Base-by-base conservation (phyloP, 1,140 invertebrate genomes). In the Magallana angulata region DNA sequence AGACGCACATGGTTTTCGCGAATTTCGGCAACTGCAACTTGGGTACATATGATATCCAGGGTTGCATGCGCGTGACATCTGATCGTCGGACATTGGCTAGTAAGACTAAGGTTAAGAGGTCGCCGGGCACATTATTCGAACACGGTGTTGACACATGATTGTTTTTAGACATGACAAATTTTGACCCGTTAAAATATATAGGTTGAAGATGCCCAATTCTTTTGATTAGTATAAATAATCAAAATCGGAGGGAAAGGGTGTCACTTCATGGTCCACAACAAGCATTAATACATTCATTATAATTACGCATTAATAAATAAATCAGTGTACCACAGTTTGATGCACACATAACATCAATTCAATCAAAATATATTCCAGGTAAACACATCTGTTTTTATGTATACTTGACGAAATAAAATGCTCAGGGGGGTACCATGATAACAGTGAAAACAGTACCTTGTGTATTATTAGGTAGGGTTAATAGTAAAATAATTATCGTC, bases 301-400 rank as follows among this genome's bases (percentile, higher is more conserved):
- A 64, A 64, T 64, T 64, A 64, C 60, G 60, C 60, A 64, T 64
- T 64, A 64, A n/a, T 64, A 18, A 64, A n/a, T 64, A 64, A 64
- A 64, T 64, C 60, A 64, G 16, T 64, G 60, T 64, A 18, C 60
- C 60, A 7, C 12, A 64, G 60, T 64, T 64, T 64, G 60, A 64
- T 64, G 60, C 60, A 64, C 60, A 64, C 18, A 64, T 64, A 64
- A 64, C 18, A 7, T n/a, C 11, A 64, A 64, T 64, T 64, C 60
- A 64, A 64, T 64, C 60, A 64, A 64, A 64, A 64, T 7, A n/a
- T 18, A 64, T 64, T 64, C 60, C 60, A 64, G 36, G 60, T 64
- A 64, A 64, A 18, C 18, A 64, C 60, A 64, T 64, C 60, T 64
- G 16, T 48, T 48, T 48, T 64, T 64, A 62, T 62, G 60, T 64